Conservation (phyloP, 2,797 vertebrate species). For the Xenopus petersii region DNA sequence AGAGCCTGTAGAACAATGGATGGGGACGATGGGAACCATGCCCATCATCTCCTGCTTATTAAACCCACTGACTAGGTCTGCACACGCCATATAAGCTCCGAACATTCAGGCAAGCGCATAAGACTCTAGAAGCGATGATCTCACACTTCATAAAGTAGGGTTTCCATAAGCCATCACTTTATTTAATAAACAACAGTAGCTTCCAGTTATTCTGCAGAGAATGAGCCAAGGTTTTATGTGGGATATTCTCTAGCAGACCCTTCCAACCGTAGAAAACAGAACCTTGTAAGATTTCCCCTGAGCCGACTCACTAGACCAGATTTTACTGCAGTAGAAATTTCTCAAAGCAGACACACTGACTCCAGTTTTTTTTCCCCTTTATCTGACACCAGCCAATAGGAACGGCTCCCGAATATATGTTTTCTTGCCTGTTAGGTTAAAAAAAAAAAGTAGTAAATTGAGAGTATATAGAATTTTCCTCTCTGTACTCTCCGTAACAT, state of each 20-base stretch:
- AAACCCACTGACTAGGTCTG: constrained; percentile 8
- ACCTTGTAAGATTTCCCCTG: constrained; percentile 39
- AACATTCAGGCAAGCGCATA: background rate
- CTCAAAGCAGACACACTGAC: constrained; percentile 38
- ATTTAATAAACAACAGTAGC: constrained; percentile 48
- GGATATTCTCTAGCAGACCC: constrained; percentile 38
- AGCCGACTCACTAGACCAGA: constrained; percentile 23
- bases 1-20: constrained; percentile 1
- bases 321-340: constrained; percentile 29
- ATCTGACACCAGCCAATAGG: constrained; percentile 37
- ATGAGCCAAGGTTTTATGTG: constrained; percentile 40
- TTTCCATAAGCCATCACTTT: constrained; percentile 38
- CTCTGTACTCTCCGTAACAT: constrained; percentile 27
- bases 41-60: background rate
- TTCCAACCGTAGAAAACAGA: constrained; percentile 26
- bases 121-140: constrained; percentile 25
- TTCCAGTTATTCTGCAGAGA: constrained; percentile 36
- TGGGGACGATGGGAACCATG: background rate
- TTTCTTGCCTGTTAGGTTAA: constrained; percentile 6
- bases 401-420: constrained; percentile 8
- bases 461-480: constrained; percentile 11
- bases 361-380: constrained; percentile 29
- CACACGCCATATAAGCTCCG: background rate
- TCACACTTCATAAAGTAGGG: constrained; percentile 43
- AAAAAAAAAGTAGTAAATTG: background rate